Base-by-base conservation (phyloP, 2,888 invertebrate genomes). In the Ichneumon xanthorius region DNA sequence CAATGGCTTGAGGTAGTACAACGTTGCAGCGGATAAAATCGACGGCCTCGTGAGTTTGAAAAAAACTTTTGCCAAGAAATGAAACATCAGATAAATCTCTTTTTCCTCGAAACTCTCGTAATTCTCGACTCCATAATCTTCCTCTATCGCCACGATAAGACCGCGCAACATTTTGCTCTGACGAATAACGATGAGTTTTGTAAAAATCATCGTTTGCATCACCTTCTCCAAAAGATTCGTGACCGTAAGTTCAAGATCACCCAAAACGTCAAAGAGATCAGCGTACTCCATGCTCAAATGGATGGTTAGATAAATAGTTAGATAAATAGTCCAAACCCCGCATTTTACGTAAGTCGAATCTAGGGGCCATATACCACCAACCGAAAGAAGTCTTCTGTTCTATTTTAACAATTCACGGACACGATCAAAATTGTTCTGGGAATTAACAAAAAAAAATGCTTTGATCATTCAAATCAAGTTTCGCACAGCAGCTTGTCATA, bases 171-270 rank as follows among this genome's bases (percentile, higher is more conserved):
- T 22, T 14, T 68, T 50, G 4, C 80, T 88, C 73, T 67, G 86
- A 22, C 87, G 80, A 30, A 89, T 67, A 0, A 89, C 70, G 16
- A 87, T 83, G 58, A 89, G n/a, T 55, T 84, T 67, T 0, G 80
- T 33, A 7, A 82, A 80, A 2, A 87, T 71, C 67, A 89, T 87
- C n/a, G 84, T 81, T 40, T 88, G 83, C 14, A 81, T 78, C 2
- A 82, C 61, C 1, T 83, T 85, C 48, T 89, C 89, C 48, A 87
- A 75, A 1, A 89, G 58, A 79, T 89, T 89, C 65, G 84, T 72
- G 26, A 89, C 81, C 22, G 22, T 22, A 22, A 87, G 63, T 45
- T 89, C 86, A 30, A 87, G 73, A 45, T 88, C 70, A 19, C 88
- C 89, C 6, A 88, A 80, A 53, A 86, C 84, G 0, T 71, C 65